A percentile compares a stretch with the other conserved stretches of the same genome.
Evolutionary conservation across 1,140 invertebrate genomes (phyloP).

Genomic region (Uloborus diversus): DNA sequence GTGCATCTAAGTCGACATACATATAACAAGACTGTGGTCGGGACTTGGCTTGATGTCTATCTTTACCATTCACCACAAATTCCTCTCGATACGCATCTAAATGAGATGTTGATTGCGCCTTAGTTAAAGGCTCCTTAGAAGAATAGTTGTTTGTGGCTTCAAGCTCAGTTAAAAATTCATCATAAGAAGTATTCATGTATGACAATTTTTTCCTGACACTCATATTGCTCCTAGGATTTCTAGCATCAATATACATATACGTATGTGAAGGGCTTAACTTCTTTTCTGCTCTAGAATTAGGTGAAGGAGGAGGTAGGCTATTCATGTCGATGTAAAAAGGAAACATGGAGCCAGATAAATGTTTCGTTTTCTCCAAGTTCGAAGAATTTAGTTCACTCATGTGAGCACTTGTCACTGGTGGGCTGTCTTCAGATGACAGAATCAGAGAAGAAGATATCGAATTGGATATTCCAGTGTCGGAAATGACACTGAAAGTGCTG

Average conservation of each 20-base stretch:
- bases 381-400: not conserved
- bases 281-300: not conserved
- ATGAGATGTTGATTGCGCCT: conserved; percentile 39
- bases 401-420: not conserved
- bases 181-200: conserved; percentile 16
- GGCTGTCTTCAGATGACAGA: conserved; percentile 32
- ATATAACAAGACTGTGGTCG: conserved; percentile 55
- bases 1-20: conserved; percentile 54
- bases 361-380: not conserved
- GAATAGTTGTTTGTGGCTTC: not conserved
- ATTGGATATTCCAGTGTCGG: conserved; percentile 36
- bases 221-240: conserved; percentile 7
- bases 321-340: conserved; percentile 57
- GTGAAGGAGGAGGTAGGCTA: conserved; percentile 21
- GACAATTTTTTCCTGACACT: not conserved
- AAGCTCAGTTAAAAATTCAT: conserved; percentile 25
- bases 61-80: not conserved
- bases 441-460: conserved; percentile 43
- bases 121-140: conserved; percentile 16
- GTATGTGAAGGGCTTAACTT: conserved; percentile 36
- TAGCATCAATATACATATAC: conserved; percentile 56
- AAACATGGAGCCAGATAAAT: conserved; percentile 50
- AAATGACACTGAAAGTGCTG: conserved; percentile 50
- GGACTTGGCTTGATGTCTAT: not conserved
- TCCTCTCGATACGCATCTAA: conserved; percentile 18